These are phyloP conservation scores for Scaptomyza pallida DNA, from an alignment of 1,140 invertebrate species.

Conservation along the genomic window DNA sequence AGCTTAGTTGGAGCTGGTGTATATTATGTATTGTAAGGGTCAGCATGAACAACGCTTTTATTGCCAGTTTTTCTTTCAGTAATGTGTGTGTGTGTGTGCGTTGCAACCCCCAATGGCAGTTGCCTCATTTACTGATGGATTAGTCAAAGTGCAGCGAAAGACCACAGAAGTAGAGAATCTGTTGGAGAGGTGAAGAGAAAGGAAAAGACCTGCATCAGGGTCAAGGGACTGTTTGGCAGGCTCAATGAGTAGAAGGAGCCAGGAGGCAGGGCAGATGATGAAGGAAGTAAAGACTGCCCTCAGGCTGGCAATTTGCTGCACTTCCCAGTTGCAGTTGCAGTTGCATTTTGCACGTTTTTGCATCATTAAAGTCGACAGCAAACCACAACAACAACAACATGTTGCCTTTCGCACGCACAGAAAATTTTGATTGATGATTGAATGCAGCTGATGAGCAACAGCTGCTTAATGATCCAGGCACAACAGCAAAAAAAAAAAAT, in stretches of 20 bases:
- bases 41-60: conserved; percentile 60
- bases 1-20: conserved; percentile 10
- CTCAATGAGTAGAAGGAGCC: not conserved
- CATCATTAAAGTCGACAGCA: conserved; percentile 64
- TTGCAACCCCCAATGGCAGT: conserved; percentile 54
- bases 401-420: conserved; percentile 60
- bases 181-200: not conserved
- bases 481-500: conserved; percentile 50
- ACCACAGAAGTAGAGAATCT: conserved; percentile 20
- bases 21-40: conserved; percentile 36
- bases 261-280: too few relatives aligned
- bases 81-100: conserved; percentile 31
- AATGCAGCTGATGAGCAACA: conserved; percentile 77
- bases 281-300: not conserved
- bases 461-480: conserved; percentile 75
- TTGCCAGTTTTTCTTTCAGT: conserved; percentile 56
- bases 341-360: conserved; percentile 61
- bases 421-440: conserved; percentile 82
- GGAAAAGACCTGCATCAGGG: conserved; percentile 21
- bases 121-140: conserved; percentile 80
- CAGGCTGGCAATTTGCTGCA: conserved; percentile 40
- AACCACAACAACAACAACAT: conserved; percentile 16
- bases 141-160: conserved; percentile 71
- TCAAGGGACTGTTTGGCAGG: conserved; percentile 55
- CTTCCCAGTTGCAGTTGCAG: conserved; percentile 40